Conservation (phyloP, 2,888 invertebrate species). For the Xestia sexstrigata region DNA sequence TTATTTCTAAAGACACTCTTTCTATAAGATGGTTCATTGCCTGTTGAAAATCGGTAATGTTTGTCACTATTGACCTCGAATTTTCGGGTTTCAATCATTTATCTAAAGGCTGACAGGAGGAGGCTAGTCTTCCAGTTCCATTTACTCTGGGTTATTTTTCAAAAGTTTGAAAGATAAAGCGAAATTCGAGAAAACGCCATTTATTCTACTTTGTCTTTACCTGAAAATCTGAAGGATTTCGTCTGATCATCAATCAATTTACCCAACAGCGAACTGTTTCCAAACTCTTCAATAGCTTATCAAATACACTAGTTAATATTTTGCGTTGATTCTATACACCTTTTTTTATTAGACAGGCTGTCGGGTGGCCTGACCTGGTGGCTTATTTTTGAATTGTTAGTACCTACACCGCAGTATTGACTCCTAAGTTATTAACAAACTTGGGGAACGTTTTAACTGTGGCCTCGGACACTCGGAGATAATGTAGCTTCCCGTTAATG, state of each 20-base stretch:
- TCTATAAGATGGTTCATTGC: background rate
- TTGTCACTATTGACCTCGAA: background rate
- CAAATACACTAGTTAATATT: background rate
- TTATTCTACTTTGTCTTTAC: conserved; percentile 13
- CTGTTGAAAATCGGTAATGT: background rate
- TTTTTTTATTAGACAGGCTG: background rate
- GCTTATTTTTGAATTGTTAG: background rate
- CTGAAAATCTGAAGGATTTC: background rate
- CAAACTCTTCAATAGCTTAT: background rate
- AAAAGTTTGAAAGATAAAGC: conserved; percentile 7
- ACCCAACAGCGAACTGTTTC: background rate
- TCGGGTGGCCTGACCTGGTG: background rate
- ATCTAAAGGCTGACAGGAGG: background rate
- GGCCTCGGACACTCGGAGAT: no score
- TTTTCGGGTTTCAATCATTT: conserved; percentile 7
- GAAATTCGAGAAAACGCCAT: conserved; percentile 4
- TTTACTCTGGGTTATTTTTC: conserved; percentile 13
- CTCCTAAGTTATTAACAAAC: background rate
- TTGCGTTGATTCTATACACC: background rate
- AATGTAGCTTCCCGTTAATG: no score
- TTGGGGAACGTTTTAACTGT: no score
- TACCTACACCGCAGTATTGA: background rate
- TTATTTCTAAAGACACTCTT: background rate
- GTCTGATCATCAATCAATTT: conserved; percentile 29
- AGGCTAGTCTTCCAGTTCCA: conserved; percentile 1